Conservation (phyloP, 2,888 invertebrate genomes). For the Alloscopus bannaensis region DNA sequence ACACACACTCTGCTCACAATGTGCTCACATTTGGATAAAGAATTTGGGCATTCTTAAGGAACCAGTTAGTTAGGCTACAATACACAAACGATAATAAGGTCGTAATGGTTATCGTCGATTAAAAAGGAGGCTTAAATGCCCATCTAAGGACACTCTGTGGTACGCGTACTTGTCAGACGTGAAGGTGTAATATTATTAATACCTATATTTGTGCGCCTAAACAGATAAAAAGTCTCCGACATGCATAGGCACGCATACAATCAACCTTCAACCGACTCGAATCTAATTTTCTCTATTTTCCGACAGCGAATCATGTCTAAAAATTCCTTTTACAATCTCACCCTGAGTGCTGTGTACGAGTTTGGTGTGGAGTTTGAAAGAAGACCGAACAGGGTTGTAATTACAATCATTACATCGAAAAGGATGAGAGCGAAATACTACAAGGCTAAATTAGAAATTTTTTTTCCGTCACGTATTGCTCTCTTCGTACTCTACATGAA, state of each 20-base stretch:
- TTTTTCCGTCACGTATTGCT: no score
- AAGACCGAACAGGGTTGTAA: slow-evolving; percentile 13
- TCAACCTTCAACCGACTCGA: no score
- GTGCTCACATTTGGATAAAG: not conserved
- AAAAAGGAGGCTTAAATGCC: slow-evolving; percentile 43
- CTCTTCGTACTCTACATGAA: no score
- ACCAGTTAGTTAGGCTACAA: slow-evolving; percentile 35
- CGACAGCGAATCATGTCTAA: slow-evolving; percentile 38
- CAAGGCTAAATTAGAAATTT: no score
- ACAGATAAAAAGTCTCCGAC: slow-evolving; percentile 22
- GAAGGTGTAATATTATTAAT: slow-evolving; percentile 21
- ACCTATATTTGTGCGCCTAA: slow-evolving; percentile 41
- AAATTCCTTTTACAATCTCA: slow-evolving; percentile 30
- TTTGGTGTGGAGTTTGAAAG: not conserved
- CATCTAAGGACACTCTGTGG: slow-evolving; percentile 32
- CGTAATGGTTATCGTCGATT: slow-evolving; percentile 56
- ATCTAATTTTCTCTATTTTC: not conserved
- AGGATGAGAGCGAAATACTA: not conserved
- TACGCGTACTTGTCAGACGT: slow-evolving; percentile 3
- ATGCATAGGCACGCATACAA: slow-evolving; percentile 11
- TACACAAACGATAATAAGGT: slow-evolving; percentile 32
- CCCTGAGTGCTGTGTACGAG: not conserved
- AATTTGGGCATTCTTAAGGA: not conserved
- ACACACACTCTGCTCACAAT: not conserved
- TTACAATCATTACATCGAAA: not conserved